These are phyloP conservation scores for Psammodynastes pulverulentus DNA, from an alignment of 2,113 vertebrate species.

Conservation along the genomic window DNA sequence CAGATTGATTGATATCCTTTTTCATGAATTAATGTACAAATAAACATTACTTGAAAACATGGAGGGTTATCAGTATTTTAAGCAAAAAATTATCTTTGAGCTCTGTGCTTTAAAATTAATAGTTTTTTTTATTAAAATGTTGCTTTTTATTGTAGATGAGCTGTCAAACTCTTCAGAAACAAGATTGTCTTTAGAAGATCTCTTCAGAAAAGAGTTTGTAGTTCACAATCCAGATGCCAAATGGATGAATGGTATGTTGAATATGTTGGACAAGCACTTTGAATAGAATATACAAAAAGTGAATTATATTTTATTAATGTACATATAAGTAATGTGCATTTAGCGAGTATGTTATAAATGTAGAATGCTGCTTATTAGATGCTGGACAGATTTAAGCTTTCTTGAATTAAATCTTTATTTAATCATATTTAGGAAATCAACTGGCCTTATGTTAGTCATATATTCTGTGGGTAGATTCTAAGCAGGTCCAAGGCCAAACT, in stretches of 20 bases:
- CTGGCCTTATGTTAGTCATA: neutral
- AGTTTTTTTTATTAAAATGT: neutral
- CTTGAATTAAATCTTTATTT: neutral
- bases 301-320: neutral
- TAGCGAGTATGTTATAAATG: neutral
- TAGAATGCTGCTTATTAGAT: neutral
- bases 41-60: neutral
- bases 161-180: slow-evolving; percentile 85
- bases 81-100: neutral
- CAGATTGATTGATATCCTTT: neutral
- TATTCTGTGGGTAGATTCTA: neutral
- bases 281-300: neutral
- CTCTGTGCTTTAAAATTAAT: neutral
- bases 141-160: slow-evolving; percentile 76
- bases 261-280: neutral
- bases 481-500: neutral
- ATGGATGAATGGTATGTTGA: slow-evolving; percentile 91
- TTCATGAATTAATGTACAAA: neutral
- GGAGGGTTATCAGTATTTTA: neutral
- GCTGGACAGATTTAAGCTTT: neutral
- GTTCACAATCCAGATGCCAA: slow-evolving; percentile 87
- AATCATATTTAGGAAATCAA: neutral
- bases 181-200: slow-evolving; percentile 88
- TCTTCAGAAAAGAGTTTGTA: slow-evolving; percentile 86
- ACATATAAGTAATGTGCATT: neutral